These are phyloP conservation scores for Idaea biselata DNA, from an alignment of 2,888 invertebrate genomes.

Conservation along the genomic window DNA sequence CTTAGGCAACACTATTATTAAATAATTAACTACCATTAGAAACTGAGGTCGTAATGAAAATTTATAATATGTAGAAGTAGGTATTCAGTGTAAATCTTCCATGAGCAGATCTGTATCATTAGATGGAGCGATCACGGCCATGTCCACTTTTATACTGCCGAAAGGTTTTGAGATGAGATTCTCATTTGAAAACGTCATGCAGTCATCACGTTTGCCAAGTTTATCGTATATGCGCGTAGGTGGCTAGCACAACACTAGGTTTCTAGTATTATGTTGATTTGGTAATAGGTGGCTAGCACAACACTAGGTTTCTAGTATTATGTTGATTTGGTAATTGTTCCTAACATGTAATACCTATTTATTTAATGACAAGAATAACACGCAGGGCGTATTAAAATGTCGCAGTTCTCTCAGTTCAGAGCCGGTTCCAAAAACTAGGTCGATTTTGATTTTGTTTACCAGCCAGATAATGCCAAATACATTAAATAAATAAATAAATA, in stretches of 20 bases:
- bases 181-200: neutral
- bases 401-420: neutral
- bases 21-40: neutral
- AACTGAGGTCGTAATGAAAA: neutral
- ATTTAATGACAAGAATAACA: constrained; percentile 1
- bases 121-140: neutral
- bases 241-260: neutral
- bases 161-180: neutral
- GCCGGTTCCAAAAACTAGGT: constrained; percentile 8
- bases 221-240: constrained; percentile 2
- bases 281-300: neutral
- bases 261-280: neutral
- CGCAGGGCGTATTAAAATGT: neutral
- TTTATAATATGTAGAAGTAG: neutral
- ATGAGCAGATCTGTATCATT: neutral
- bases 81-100: neutral
- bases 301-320: constrained; percentile 1
- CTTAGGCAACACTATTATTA: neutral
- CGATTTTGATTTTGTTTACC: constrained; percentile 13
- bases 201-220: neutral
- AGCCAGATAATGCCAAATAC: neutral
- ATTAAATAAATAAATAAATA: no score
- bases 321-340: neutral
- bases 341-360: constrained; percentile 7
- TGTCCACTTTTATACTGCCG: neutral